These are phyloP conservation scores for Chionoecetes opilio DNA, from an alignment of 1,140 invertebrate species.

Conservation along the genomic window DNA sequence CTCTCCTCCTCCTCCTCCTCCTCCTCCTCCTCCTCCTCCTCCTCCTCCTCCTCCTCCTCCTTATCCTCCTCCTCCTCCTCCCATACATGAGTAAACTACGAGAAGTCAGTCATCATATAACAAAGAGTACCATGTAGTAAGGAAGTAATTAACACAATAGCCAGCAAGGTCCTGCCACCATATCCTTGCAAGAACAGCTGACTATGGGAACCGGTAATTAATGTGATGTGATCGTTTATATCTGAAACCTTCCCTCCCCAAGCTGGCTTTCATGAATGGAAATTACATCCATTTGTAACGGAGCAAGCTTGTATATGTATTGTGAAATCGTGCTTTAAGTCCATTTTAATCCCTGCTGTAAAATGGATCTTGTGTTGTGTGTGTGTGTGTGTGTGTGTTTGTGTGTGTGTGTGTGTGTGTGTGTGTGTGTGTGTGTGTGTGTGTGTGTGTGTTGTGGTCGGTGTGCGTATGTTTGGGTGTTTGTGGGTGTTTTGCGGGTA, in stretches of 20 bases:
- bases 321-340: constrained; percentile 49
- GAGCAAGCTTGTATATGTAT: constrained; percentile 44
- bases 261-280: constrained; percentile 54
- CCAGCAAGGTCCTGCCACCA: background rate
- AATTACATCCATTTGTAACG: constrained; percentile 59
- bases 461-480: constrained; percentile 23
- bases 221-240: constrained; percentile 57
- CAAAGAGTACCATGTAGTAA: background rate
- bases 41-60: background rate
- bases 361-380: constrained; percentile 39
- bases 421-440: constrained; percentile 24
- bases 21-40: background rate
- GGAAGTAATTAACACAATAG: background rate
- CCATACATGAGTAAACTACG: background rate
- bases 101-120: background rate
- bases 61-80: background rate
- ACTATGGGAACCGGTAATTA: constrained; percentile 53
- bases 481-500: background rate
- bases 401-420: constrained; percentile 46
- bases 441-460: no score
- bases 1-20: background rate
- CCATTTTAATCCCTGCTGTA: constrained; percentile 54
- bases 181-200: constrained; percentile 32
- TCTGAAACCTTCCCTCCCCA: constrained; percentile 51
- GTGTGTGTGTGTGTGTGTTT: constrained; percentile 31